phyloP scores from a whole-genome alignment of 1,140 invertebrate genomes.

The Euura saliciscinereae region DNA sequence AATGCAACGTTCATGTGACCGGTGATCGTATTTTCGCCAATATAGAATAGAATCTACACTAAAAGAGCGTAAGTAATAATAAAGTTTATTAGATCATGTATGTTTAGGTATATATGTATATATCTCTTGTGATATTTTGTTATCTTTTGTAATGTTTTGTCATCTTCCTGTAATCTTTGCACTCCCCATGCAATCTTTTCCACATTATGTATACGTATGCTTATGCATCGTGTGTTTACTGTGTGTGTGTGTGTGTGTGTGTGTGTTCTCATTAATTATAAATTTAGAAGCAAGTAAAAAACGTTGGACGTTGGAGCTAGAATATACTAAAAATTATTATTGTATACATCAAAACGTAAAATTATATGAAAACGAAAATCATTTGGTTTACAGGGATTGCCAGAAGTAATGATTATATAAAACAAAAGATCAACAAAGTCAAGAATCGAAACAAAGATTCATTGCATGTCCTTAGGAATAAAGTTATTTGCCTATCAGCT shows the following conservation, averaged over 20 bases:
- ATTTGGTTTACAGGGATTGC: constrained; percentile 3
- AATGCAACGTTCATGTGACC: too few relatives aligned
- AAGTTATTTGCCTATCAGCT: constrained; percentile 53
- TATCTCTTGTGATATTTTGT: too few relatives aligned
- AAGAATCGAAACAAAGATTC: constrained; percentile 12
- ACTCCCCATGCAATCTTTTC: too few relatives aligned
- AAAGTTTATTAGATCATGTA: constrained; percentile 3
- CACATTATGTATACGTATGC: too few relatives aligned
- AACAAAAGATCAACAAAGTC: not conserved
- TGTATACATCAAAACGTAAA: not conserved
- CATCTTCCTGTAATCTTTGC: too few relatives aligned
- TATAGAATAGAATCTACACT: not conserved
- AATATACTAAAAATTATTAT: not conserved
- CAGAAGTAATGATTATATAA: not conserved
- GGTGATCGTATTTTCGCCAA: too few relatives aligned
- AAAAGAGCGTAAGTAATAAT: not conserved
- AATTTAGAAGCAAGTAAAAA: not conserved
- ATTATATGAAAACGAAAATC: not conserved
- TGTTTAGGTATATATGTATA: not conserved
- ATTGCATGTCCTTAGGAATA: constrained; percentile 36
- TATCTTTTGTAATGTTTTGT: too few relatives aligned
- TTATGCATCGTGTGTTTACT: too few relatives aligned
- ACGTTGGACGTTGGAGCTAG: not conserved
- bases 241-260: not conserved
- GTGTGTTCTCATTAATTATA: not conserved